Evolutionary conservation across 2,888 invertebrate species (phyloP).

Genomic region (Dolichomitus sp.): DNA sequence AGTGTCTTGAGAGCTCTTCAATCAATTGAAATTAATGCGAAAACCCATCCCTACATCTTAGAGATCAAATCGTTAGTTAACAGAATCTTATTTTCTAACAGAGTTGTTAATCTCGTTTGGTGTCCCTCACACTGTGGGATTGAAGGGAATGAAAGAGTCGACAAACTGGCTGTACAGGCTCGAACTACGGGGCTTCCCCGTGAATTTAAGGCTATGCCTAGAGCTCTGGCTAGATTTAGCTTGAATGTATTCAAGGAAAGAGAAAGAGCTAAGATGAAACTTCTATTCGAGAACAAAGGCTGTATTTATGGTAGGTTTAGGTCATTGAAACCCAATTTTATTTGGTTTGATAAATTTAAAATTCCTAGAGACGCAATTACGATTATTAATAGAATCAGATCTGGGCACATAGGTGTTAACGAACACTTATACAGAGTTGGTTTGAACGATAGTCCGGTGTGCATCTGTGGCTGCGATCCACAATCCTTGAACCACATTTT

Average conservation of each 20-base stretch:
- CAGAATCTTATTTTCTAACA: background rate
- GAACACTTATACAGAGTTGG: slow-evolving; percentile 7
- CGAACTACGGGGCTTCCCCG: too few relatives aligned
- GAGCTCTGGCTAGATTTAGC: background rate
- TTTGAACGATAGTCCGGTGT: background rate
- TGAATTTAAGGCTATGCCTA: background rate
- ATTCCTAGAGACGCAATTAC: background rate
- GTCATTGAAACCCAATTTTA: too few relatives aligned
- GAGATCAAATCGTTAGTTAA: slow-evolving; percentile 2
- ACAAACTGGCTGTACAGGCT: background rate
- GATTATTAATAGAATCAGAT: background rate
- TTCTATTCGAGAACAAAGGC: background rate
- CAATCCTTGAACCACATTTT: slow-evolving; percentile 14
- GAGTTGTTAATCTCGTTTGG: background rate
- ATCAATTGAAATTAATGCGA: background rate
- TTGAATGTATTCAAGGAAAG: too few relatives aligned
- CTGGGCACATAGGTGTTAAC: slow-evolving; percentile 13
- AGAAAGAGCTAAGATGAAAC: too few relatives aligned
- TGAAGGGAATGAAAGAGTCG: background rate
- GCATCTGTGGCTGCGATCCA: slow-evolving; percentile 4
- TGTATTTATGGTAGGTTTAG: background rate
- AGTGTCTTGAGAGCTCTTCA: slow-evolving; percentile 3
- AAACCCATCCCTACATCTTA: background rate
- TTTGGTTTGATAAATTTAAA: background rate
- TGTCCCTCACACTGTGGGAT: background rate